Conservation (phyloP, 1,140 invertebrate species). For the Pachypsylla venusta region DNA sequence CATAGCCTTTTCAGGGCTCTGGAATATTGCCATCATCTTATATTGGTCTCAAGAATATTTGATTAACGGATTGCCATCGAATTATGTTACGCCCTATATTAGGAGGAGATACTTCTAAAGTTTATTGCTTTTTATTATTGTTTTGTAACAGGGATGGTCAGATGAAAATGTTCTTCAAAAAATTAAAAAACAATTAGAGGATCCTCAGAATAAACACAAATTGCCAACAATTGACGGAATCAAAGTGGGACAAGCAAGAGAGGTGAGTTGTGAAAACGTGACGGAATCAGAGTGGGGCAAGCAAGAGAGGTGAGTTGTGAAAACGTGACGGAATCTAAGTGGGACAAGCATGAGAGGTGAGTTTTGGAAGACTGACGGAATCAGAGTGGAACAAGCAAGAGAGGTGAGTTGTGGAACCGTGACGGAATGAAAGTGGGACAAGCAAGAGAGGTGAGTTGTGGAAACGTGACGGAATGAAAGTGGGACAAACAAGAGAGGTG, state of each 20-base stretch:
- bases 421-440: conserved; percentile 1
- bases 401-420: no score
- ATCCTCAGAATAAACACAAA: conserved; percentile 2
- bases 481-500: neutral
- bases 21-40: no score
- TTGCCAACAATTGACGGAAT: conserved; percentile 2
- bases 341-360: no score
- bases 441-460: neutral
- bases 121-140: no score
- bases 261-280: conserved; percentile 7
- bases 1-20: no score
- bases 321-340: no score
- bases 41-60: no score
- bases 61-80: no score
- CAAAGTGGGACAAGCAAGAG: neutral
- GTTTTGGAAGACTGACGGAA: no score
- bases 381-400: no score
- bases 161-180: neutral
- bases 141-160: conserved; percentile 7
- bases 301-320: neutral
- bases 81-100: no score
- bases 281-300: neutral
- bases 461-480: conserved; percentile 5
- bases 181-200: conserved; percentile 1
- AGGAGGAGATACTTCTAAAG: no score